phyloP scores from a whole-genome alignment of 2,797 vertebrate species.

The Platalea minor region DNA sequence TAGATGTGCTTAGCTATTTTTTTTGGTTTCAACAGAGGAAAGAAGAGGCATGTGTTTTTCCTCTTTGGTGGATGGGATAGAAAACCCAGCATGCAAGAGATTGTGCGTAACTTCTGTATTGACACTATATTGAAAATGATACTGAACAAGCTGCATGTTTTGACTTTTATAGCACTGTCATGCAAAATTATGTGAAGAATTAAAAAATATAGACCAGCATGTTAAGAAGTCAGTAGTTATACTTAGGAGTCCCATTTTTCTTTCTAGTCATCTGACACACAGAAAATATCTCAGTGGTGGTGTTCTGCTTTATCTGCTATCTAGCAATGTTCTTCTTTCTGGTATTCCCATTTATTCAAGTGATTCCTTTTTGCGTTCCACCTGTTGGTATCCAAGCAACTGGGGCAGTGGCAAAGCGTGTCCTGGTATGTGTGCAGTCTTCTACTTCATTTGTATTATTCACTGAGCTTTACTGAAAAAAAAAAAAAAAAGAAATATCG shows the following conservation, averaged over 20 bases:
- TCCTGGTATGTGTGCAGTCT: not conserved
- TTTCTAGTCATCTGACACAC: not conserved
- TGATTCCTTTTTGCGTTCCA: not conserved
- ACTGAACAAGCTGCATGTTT: not conserved
- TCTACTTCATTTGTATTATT: not conserved
- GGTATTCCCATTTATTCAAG: not conserved
- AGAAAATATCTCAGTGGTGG: not conserved
- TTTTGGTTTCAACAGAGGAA: not conserved
- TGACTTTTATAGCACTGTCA: not conserved
- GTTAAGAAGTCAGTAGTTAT: not conserved
- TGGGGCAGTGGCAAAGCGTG: not conserved
- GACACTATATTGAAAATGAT: not conserved
- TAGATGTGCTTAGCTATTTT: not conserved
- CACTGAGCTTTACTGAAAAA: not conserved
- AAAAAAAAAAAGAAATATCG: not conserved
- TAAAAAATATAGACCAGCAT: not conserved
- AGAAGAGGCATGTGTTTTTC: not conserved
- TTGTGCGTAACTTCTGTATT: not conserved
- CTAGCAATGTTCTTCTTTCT: not conserved
- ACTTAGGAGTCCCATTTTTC: not conserved
- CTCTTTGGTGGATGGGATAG: not conserved
- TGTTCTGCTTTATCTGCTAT: not conserved
- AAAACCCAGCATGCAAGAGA: not conserved
- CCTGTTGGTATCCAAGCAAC: constrained; percentile 17
- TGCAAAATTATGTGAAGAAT: not conserved